A percentile compares a stretch with the other conserved stretches of the same genome.
Evolutionary conservation across 2,113 vertebrate genomes (phyloP).

Genomic region (Heterocephalus glaber): DNA sequence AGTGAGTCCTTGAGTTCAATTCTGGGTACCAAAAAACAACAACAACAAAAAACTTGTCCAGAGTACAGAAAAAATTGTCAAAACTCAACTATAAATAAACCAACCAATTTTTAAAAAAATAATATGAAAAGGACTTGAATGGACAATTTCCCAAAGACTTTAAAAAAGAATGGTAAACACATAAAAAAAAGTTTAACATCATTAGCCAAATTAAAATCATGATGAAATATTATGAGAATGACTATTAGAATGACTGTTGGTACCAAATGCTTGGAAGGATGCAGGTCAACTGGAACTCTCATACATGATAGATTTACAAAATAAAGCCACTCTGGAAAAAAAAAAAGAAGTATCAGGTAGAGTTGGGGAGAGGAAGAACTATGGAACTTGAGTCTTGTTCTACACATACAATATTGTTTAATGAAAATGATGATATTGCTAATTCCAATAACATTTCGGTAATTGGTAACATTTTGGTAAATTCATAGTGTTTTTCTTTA

Average conservation of each 20-base stretch:
- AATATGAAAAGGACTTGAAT: background rate
- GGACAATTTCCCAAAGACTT: background rate
- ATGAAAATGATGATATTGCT: background rate
- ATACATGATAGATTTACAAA: background rate
- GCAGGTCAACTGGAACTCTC: accelerated
- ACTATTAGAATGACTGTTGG: background rate
- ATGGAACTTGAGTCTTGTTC: background rate
- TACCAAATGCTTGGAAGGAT: background rate
- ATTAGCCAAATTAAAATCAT: background rate
- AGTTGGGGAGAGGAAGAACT: background rate
- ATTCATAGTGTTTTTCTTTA: background rate
- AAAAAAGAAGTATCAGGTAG: too few relatives aligned
- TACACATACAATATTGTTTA: background rate
- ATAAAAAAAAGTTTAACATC: background rate
- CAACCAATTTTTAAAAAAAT: background rate
- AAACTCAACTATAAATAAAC: background rate
- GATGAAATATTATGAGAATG: background rate
- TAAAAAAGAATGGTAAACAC: background rate
- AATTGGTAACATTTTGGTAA: background rate
- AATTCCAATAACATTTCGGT: background rate
- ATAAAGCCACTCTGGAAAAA: background rate
- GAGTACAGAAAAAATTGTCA: background rate
- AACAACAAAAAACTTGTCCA: too few relatives aligned
- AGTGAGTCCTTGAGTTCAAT: too few relatives aligned
- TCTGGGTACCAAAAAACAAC: too few relatives aligned